A percentile compares a stretch with the other conserved stretches of the same genome.
Evolutionary conservation across 1,140 invertebrate species (phyloP).

Genomic region (Drosophila novamexicana): DNA sequence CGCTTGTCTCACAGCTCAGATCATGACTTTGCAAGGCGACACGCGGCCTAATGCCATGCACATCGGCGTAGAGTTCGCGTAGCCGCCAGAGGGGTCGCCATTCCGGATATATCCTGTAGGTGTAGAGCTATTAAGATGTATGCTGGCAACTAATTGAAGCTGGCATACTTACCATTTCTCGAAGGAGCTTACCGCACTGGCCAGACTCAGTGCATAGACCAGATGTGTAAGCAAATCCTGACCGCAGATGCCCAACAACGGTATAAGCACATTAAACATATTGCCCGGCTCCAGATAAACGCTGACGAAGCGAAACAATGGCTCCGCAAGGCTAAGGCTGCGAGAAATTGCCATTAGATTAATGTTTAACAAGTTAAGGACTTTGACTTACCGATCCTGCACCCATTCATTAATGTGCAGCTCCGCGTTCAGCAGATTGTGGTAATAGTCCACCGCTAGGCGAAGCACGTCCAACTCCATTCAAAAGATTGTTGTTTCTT

Average conservation of each 20-base stretch:
- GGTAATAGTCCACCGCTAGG: constrained; percentile 35
- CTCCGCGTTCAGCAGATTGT: constrained; percentile 44
- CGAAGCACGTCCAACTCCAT: constrained; percentile 25
- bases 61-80: constrained; percentile 51
- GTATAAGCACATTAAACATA: constrained; percentile 62
- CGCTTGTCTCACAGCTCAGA: constrained; percentile 71
- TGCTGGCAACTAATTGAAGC: no score
- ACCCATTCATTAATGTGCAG: constrained; percentile 66
- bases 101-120: constrained; percentile 64
- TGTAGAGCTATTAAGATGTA: not conserved
- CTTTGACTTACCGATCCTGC: constrained; percentile 52
- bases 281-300: constrained; percentile 47
- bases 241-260: constrained; percentile 57
- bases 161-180: constrained; percentile 62
- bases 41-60: not conserved
- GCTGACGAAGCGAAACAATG: constrained; percentile 49
- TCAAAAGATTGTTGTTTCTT: not conserved
- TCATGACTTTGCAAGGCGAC: constrained; percentile 52
- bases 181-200: constrained; percentile 60
- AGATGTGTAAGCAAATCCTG: constrained; percentile 60
- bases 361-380: no score
- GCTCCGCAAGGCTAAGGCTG: constrained; percentile 44
- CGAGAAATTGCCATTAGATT: not conserved
- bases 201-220: constrained; percentile 40
- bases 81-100: constrained; percentile 71